phyloP scores from a whole-genome alignment of 2,113 vertebrate species.

The Bubo scandiacus region DNA sequence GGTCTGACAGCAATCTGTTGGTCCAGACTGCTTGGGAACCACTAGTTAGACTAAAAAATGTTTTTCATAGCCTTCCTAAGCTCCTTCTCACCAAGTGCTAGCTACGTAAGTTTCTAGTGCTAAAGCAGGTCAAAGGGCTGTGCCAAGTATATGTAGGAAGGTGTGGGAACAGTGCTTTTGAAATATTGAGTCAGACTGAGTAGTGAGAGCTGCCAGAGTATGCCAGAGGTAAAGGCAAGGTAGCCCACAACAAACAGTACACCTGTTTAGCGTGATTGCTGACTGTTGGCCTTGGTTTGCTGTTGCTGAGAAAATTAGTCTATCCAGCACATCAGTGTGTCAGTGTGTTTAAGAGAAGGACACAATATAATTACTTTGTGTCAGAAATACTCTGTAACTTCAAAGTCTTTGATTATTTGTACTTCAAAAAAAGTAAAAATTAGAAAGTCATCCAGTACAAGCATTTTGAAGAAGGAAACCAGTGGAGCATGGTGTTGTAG shows the following conservation, averaged over 20 bases:
- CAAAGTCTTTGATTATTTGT: neutral
- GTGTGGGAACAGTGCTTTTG: constrained; percentile 15
- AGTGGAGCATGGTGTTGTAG: neutral
- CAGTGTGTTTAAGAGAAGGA: neutral
- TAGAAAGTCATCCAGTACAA: neutral
- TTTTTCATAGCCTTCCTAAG: neutral
- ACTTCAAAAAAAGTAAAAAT: neutral
- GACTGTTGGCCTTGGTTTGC: neutral
- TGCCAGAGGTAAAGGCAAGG: neutral
- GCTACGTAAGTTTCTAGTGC: neutral
- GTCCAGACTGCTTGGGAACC: neutral
- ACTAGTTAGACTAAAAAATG: neutral
- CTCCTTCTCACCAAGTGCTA: neutral
- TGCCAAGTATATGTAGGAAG: neutral
- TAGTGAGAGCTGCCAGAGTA: neutral
- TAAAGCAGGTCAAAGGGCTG: constrained; percentile 24
- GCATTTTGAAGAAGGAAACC: neutral
- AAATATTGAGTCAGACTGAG: neutral
- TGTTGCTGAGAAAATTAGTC: neutral
- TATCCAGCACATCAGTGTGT: neutral
- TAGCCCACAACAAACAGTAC: neutral
- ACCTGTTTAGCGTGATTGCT: fast-evolving
- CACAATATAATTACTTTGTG: neutral
- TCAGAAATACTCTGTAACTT: neutral
- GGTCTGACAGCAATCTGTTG: neutral